phyloP scores from a whole-genome alignment of 2,888 invertebrate genomes.

The Anoncus sp. region DNA sequence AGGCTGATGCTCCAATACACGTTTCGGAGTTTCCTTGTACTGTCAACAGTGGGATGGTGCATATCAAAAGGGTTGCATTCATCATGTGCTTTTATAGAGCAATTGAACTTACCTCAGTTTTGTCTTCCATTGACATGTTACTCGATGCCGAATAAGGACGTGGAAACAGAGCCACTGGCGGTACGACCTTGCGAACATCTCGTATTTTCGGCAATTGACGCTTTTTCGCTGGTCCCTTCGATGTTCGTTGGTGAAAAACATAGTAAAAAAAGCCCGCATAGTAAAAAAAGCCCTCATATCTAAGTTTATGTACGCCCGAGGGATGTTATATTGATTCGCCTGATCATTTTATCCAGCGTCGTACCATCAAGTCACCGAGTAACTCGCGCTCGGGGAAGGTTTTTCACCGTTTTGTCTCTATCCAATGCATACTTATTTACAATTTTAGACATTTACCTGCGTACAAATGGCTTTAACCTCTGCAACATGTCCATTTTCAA shows the following conservation, averaged over 20 bases:
- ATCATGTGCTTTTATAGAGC: slow-evolving; percentile 1
- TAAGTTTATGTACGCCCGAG: slow-evolving; percentile 4
- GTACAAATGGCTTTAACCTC: slow-evolving; percentile 1
- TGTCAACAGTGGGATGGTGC: not conserved
- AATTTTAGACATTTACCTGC: not conserved
- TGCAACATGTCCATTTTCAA: not conserved
- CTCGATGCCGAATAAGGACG: not conserved
- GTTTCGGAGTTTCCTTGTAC: not conserved
- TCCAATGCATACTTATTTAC: slow-evolving; percentile 10
- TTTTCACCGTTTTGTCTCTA: too few relatives aligned
- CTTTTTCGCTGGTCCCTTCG: not conserved
- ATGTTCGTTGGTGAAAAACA: not conserved
- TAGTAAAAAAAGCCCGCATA: slow-evolving; percentile 10
- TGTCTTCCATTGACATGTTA: too few relatives aligned
- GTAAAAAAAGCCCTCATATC: not conserved
- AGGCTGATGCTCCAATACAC: not conserved
- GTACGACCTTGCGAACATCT: not conserved
- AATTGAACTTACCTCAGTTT: slow-evolving; percentile 12
- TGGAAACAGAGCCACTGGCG: not conserved
- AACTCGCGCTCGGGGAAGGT: slow-evolving; percentile 16
- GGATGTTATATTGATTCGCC: slow-evolving; percentile 2
- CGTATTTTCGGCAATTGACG: slow-evolving; percentile 1
- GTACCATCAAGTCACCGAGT: slow-evolving; percentile 14
- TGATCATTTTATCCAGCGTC: slow-evolving; percentile 10
- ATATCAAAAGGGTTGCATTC: not conserved